Evolutionary conservation across 2,113 vertebrate genomes (phyloP).

Genomic region (Tonatia bakeri): DNA sequence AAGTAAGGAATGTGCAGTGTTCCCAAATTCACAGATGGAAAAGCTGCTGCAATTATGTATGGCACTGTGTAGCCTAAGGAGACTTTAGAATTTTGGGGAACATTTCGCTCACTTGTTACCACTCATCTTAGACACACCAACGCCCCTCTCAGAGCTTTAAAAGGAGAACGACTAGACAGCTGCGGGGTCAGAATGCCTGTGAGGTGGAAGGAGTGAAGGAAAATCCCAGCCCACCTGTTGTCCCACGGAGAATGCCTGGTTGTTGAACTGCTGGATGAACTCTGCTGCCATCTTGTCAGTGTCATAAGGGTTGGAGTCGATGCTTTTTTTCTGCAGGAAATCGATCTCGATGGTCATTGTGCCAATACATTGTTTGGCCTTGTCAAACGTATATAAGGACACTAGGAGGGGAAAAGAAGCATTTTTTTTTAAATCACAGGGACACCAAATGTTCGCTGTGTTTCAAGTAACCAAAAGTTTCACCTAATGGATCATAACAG

Average conservation of each 20-base stretch:
- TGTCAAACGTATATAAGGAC: slow-evolving; percentile 90
- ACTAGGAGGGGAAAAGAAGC: slow-evolving; percentile 77
- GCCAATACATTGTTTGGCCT: slow-evolving; percentile 92
- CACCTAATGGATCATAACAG: neutral
- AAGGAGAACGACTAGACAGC: neutral
- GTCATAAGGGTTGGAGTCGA: slow-evolving; percentile 94
- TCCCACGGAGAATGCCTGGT: slow-evolving; percentile 89
- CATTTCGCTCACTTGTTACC: neutral
- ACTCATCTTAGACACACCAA: neutral
- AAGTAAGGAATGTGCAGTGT: neutral
- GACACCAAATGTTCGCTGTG: neutral
- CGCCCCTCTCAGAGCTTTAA: neutral
- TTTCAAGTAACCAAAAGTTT: slow-evolving; percentile 1
- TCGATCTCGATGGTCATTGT: slow-evolving; percentile 93
- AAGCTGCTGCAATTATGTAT: neutral
- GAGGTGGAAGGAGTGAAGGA: neutral
- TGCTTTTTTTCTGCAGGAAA: slow-evolving; percentile 96
- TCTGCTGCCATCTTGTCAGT: slow-evolving; percentile 94
- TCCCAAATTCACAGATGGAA: slow-evolving; percentile 17
- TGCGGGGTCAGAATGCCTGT: neutral
- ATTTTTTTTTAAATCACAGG: neutral
- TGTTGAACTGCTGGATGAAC: slow-evolving; percentile 94
- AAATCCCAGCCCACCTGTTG: slow-evolving; percentile 87
- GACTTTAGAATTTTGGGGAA: neutral
- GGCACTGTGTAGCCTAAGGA: neutral